Percentiles rank a stretch among this genome's conserved stretches.
These are phyloP conservation scores for Accipiter cooperii DNA, from an alignment of 2,113 vertebrate genomes.

Conservation along the genomic window DNA sequence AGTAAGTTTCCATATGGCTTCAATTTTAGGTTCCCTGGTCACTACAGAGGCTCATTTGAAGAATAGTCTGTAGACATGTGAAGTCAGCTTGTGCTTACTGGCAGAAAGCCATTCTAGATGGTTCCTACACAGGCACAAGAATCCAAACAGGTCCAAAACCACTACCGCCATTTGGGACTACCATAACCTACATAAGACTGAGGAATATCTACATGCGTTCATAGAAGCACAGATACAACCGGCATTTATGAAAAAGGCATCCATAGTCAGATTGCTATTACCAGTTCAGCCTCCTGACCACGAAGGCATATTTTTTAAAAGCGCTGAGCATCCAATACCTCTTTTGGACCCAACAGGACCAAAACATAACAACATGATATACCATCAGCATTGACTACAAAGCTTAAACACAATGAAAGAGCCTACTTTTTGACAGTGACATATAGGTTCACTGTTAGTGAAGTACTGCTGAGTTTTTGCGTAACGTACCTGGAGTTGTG, in stretches of 20 bases:
- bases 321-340: neutral
- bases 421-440: neutral
- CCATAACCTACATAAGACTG: neutral
- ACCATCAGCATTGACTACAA: neutral
- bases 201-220: neutral
- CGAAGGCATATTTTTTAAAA: neutral
- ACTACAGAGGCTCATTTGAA: slow-evolving; percentile 54
- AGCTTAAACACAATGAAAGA: neutral
- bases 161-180: neutral
- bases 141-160: neutral
- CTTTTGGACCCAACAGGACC: neutral
- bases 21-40: slow-evolving; percentile 69
- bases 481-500: neutral
- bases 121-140: neutral
- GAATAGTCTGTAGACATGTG: neutral
- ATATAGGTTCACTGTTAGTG: neutral
- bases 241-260: neutral
- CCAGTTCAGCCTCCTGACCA: neutral
- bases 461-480: neutral
- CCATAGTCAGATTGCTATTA: neutral
- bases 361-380: neutral
- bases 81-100: slow-evolving; percentile 1
- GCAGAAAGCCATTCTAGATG: neutral
- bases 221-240: neutral
- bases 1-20: slow-evolving; percentile 76